Conservation (phyloP, 1,140 invertebrate genomes). For the Drosophila pandora region DNA sequence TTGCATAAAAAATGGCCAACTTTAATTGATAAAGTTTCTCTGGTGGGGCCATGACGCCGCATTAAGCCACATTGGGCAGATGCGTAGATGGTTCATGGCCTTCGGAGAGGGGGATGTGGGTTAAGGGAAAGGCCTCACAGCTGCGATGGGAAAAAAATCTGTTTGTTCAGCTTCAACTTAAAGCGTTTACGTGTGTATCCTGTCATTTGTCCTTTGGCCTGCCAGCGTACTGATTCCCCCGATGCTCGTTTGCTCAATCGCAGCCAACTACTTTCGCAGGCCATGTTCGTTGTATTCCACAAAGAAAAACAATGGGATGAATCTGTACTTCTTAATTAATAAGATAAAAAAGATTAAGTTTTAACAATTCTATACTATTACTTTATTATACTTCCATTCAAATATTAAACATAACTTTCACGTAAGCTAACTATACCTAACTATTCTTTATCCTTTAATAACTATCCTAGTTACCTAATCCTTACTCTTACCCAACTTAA, state of each 20-base stretch:
- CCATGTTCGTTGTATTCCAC: constrained; percentile 11
- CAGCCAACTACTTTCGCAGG: constrained; percentile 60
- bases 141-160: constrained; percentile 59
- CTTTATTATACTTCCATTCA: too few relatives aligned
- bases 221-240: constrained; percentile 68
- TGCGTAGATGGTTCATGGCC: background rate
- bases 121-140: constrained; percentile 25
- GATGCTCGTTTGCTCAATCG: constrained; percentile 77
- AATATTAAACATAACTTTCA: too few relatives aligned
- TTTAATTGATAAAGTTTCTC: constrained; percentile 80
- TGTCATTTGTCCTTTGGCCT: constrained; percentile 43
- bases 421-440: too few relatives aligned
- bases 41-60: constrained; percentile 76
- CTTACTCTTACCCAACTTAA: too few relatives aligned
- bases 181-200: constrained; percentile 65
- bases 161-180: constrained; percentile 79
- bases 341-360: background rate
- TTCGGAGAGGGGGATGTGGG: background rate
- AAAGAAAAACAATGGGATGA: background rate
- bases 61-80: constrained; percentile 53
- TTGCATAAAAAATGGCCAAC: constrained; percentile 71
- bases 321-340: background rate
- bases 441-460: too few relatives aligned
- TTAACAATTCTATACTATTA: too few relatives aligned
- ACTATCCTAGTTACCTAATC: too few relatives aligned